Base-by-base conservation (phyloP, 2,797 vertebrate species). In the Acestrorhynchus altus region DNA sequence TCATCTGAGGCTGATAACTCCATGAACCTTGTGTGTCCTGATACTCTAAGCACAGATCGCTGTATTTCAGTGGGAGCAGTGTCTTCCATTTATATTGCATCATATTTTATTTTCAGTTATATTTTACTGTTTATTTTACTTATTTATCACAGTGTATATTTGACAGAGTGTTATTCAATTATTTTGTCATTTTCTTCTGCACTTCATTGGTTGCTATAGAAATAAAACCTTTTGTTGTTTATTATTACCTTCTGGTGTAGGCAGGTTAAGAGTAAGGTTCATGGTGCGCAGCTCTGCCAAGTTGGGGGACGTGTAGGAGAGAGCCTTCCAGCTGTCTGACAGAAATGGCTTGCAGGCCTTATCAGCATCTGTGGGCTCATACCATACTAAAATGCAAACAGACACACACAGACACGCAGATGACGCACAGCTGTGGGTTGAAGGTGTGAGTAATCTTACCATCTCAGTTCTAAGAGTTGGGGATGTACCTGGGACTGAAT, bases 261-360 rank as follows among this genome's bases (percentile, higher is more conserved):
- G 88, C 74, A 94, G 74, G 51, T 94, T 93, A 0, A 98, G 90
- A 2, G 92, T 92, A 90, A 63, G 89, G 75, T 92, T 96, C 90
- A 98, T 96, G 74, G 93, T 90, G 86, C 86, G 87, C 69, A 98
- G 85, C 84, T 98, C 96, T 60, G 87, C 86, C 81, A 98, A 85
- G 81, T 97, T 98, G 81, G 96, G 96, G 31, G 96, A 96, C 31
- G 93, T 91, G 85, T 93, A 97, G 0, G 91, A 89, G 71, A 98
- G 89, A 5, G 87, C 89, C 87, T 93, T 97, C 96, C 96, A 98
- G 89, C 94, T 93, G 28, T 96, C 93, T 26, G 96, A 96, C 72
- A 95, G 87, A 84, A 98, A 98, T 0, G 96, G 96, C 88, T 97
- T 97, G 20, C 91, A 88, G 24, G 96, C 96, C 81, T 96, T 96